Percentiles rank a stretch among this genome's conserved stretches.
Conservation (phyloP, 64 coral and sea anemone species). For the Stichodactyla mertensii region DNA sequence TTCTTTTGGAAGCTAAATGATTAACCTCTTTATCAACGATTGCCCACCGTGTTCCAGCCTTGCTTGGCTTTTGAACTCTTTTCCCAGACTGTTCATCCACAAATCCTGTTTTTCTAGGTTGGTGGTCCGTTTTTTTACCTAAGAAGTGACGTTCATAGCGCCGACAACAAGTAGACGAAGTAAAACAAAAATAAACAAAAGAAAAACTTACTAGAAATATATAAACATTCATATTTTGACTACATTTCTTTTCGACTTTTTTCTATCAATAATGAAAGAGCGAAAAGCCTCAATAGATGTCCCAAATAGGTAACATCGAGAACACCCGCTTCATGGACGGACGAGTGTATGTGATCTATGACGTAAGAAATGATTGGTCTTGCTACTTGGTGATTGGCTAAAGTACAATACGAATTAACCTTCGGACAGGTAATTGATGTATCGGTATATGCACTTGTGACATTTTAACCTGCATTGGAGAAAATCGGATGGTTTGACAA, state of each 20-base stretch:
- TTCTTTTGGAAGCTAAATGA: neutral
- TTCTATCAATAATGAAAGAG: conserved; percentile 14
- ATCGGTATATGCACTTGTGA: neutral
- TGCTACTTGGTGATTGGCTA: neutral
- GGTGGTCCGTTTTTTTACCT: neutral
- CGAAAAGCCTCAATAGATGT: neutral
- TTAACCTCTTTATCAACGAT: neutral
- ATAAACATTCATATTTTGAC: conserved; percentile 62
- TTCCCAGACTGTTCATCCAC: neutral
- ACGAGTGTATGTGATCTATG: conserved; percentile 5
- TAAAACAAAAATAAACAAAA: conserved; percentile 12
- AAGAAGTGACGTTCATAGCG: neutral
- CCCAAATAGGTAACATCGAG: neutral
- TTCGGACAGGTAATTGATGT: neutral
- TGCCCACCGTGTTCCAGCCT: neutral
- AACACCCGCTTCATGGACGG: neutral
- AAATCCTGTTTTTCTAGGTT: neutral
- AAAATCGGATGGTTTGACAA: neutral
- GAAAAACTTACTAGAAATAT: conserved; percentile 5
- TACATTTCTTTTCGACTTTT: conserved; percentile 35
- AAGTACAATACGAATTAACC: neutral
- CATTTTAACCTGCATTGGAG: neutral
- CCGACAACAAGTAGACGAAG: neutral
- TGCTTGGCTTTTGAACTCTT: neutral
- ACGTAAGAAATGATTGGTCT: neutral